Base-by-base conservation (phyloP, 1,140 invertebrate genomes). In the Pteromalus puparum region DNA sequence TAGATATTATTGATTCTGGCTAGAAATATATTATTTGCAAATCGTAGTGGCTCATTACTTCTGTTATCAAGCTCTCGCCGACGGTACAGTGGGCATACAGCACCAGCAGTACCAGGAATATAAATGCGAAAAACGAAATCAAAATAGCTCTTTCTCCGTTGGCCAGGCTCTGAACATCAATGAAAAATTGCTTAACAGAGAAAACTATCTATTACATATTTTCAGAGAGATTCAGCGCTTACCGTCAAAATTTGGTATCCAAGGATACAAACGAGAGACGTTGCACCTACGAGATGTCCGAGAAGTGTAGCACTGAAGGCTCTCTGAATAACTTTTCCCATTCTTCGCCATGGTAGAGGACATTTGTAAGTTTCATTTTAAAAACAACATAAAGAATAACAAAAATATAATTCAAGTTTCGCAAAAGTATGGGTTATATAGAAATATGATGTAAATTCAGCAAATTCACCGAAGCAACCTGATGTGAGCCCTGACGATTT, bases 211-310 rank as follows among this genome's bases (percentile, higher is more conserved):
- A 46, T 34, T 9, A 72, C 42, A 34, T 7, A 24, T n/a, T 48
- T 85, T 61, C 26, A 15, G 12, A n/a, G n/a, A n/a, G n/a, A 26
- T 28, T 13, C 7, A 61, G 53, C 15, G 53, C 28, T 74, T 85
- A 91, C 90, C 86, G 81, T 86, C 72, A 92, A 87, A 30, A 91
- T 87, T 88, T 91, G 90, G 76, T 89, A 91, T 67, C 91, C 90
- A 6, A 91, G 81, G 12, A 91, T 89, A 76, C 90, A 91, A 0
- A 91, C 48, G 7, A 91, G 87, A 24, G 86, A 83, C 24, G 90
- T 90, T 0, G 88, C 88, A 74, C 88, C 88, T 15, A 91, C 78
- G 28, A 91, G 85, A 81, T 91, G 90, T 7, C 84, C 86, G 26
- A 91, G 67, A 26, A 91, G 81, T 13, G 86, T 91, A n/a, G 86